Percentiles rank a stretch among this genome's conserved stretches.
phyloP scores from a whole-genome alignment of 2,113 vertebrate species.

The Etheostoma spectabile region DNA sequence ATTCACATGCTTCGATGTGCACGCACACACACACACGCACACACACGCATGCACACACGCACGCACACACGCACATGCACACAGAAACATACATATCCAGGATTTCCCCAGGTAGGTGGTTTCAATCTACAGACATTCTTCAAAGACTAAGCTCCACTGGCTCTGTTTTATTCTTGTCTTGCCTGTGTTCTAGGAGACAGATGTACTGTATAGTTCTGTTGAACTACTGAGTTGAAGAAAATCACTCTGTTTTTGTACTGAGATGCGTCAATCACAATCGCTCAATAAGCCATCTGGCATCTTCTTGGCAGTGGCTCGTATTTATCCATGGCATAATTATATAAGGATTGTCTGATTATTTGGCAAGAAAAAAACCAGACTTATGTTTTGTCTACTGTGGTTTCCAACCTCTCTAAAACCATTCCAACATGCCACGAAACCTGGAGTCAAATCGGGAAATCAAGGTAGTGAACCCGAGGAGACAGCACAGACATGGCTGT shows the following conservation, averaged over 20 bases:
- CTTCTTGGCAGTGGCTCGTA: conserved; percentile 37
- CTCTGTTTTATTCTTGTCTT: conserved; percentile 49
- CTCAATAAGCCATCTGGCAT: conserved; percentile 65
- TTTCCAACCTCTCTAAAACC: background rate
- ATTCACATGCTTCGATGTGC: conserved; percentile 9
- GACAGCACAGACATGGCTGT: background rate
- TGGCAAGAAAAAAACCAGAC: conserved; percentile 20
- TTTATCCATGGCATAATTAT: conserved; percentile 53
- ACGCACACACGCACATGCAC: background rate
- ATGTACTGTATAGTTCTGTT: conserved; percentile 58
- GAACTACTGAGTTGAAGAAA: conserved; percentile 56
- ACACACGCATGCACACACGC: background rate
- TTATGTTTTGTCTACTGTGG: background rate
- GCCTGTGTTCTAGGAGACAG: conserved; percentile 55
- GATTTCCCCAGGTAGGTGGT: conserved; percentile 36
- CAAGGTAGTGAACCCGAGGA: background rate
- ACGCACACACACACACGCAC: background rate
- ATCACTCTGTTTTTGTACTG: conserved; percentile 51
- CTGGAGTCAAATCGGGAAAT: conserved; percentile 7
- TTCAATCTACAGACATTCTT: conserved; percentile 38
- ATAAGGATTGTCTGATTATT: conserved; percentile 38
- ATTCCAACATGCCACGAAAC: background rate
- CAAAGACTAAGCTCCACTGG: conserved; percentile 52
- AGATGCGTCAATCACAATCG: conserved; percentile 60
- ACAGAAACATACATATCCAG: conserved; percentile 1